These are phyloP conservation scores for Gymnothorax javanicus DNA, from an alignment of 2,797 vertebrate species.

Conservation along the genomic window DNA sequence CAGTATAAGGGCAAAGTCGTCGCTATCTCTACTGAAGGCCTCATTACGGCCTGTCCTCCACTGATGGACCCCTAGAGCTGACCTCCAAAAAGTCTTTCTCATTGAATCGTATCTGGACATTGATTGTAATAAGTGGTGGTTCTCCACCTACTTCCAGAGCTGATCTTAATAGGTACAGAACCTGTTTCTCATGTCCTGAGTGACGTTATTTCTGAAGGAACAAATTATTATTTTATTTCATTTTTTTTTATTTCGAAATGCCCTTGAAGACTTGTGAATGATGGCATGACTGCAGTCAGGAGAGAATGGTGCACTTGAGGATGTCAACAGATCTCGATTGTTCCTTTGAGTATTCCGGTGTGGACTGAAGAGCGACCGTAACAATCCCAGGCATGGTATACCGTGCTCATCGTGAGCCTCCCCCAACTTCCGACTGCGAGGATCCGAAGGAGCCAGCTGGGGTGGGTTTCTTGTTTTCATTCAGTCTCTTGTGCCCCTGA, in stretches of 20 bases:
- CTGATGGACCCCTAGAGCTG: neutral
- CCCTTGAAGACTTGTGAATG: constrained; percentile 2
- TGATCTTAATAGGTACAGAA: neutral
- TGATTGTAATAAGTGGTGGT: constrained; percentile 2
- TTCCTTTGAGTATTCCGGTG: constrained; percentile 32
- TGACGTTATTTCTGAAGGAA: constrained; percentile 21
- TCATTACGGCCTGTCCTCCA: constrained; percentile 27
- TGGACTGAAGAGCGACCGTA: neutral
- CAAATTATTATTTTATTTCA: neutral
- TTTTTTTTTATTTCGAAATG: neutral
- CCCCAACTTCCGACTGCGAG: neutral
- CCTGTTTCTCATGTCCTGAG: constrained; percentile 37
- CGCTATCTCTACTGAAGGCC: constrained; percentile 31
- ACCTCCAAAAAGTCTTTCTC: neutral
- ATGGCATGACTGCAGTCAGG: constrained; percentile 26
- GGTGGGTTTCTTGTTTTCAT: neutral
- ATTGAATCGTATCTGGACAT: neutral
- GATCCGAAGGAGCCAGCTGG: constrained; percentile 22
- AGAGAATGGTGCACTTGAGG: constrained; percentile 53
- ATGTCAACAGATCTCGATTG: constrained; percentile 65
- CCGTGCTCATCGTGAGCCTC: neutral
- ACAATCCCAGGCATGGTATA: neutral
- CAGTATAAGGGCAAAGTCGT: constrained; percentile 27
- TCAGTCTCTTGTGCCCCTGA: neutral
- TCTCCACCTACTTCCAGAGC: neutral